These are phyloP conservation scores for Chionomys nivalis DNA, from an alignment of 2,113 vertebrate genomes.

Conservation along the genomic window DNA sequence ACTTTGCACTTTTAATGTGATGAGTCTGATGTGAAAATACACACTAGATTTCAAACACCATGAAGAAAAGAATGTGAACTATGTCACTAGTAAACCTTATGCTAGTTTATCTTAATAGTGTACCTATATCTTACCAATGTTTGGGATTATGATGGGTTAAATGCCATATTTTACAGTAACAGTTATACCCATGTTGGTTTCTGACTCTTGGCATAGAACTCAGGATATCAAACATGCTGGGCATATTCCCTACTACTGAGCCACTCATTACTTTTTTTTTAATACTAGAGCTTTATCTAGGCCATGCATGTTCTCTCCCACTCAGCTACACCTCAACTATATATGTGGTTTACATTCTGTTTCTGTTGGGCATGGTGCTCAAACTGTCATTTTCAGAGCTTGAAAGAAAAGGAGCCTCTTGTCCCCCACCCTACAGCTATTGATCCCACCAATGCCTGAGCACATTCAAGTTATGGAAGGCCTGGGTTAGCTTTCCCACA, in stretches of 20 bases:
- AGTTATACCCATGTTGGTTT: not conserved
- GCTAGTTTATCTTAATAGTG: not conserved
- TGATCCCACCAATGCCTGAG: not conserved
- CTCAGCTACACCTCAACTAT: not conserved
- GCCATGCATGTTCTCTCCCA: not conserved
- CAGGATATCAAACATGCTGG: not conserved
- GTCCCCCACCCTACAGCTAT: not conserved
- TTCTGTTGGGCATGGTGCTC: not conserved
- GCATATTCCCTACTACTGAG: not conserved
- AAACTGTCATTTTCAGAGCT: not conserved
- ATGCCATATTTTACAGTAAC: constrained; percentile 16
- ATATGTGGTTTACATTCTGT: not conserved
- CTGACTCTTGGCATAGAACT: not conserved
- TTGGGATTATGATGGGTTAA: not conserved
- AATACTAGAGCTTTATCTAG: not conserved
- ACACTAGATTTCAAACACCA: not conserved
- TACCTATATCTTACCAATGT: not conserved
- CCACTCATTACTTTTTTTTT: not conserved
- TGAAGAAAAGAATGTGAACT: not conserved
- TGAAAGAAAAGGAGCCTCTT: not conserved
- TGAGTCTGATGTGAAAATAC: not conserved
- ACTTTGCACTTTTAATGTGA: not conserved
- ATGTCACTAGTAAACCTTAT: not conserved
- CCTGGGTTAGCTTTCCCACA: not conserved
- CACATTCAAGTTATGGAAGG: not conserved